A percentile compares a stretch with the other conserved stretches of the same genome.
phyloP scores from a whole-genome alignment of 2,113 vertebrate species.

The Zosterops pallidus region DNA sequence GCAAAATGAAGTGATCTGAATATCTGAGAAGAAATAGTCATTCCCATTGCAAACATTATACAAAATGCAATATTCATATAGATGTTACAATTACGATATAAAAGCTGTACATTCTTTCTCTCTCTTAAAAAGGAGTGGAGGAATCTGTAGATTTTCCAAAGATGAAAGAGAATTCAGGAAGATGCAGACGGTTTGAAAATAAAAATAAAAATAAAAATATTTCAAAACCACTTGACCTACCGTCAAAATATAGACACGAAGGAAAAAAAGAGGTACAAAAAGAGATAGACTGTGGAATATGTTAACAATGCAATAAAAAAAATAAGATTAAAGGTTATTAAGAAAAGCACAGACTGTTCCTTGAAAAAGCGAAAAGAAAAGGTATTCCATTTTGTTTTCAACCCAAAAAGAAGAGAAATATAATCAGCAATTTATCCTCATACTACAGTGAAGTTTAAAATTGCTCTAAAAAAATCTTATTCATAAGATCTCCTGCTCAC shows the following conservation, averaged over 20 bases:
- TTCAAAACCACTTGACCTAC: slow-evolving; percentile 13
- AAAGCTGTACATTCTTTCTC: background rate
- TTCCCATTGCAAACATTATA: background rate
- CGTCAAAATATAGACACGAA: background rate
- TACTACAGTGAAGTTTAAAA: background rate
- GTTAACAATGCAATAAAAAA: background rate
- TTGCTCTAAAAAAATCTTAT: background rate
- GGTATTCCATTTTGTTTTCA: background rate
- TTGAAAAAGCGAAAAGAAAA: background rate
- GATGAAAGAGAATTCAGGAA: background rate
- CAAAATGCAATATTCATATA: background rate
- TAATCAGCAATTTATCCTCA: background rate
- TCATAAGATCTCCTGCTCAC: background rate
- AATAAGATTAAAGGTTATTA: background rate
- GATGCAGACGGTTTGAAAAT: background rate
- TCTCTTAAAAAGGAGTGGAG: background rate
- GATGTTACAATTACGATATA: background rate
- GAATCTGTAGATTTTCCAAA: slow-evolving; percentile 37
- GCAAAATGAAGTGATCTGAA: background rate
- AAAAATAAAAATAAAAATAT: slow-evolving; percentile 5
- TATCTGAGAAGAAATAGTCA: background rate
- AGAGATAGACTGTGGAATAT: background rate
- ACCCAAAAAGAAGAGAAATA: background rate
- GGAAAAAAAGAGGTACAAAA: background rate
- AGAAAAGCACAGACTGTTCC: background rate